Conservation (phyloP, 2,888 invertebrate species). For the Xanthorhoe spadicearia region DNA sequence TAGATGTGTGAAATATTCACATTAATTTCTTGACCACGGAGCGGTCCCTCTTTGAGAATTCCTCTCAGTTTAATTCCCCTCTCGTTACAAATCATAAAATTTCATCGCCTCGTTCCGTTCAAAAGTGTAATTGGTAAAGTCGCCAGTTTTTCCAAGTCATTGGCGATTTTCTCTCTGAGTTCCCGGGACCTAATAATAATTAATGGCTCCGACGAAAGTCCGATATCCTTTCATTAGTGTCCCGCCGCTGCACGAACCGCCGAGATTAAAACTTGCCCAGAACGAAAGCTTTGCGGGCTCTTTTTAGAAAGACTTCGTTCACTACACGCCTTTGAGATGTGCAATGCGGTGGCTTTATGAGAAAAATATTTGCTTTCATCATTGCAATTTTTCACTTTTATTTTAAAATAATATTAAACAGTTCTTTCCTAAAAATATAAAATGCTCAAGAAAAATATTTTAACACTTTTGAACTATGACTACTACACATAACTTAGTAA, state of each 20-base stretch:
- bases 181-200: constrained; percentile 80
- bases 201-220: constrained; percentile 79
- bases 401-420: not conserved
- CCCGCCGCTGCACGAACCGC: constrained; percentile 65
- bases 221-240: constrained; percentile 84
- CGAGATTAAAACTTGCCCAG: constrained; percentile 82
- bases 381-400: constrained; percentile 28
- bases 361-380: constrained; percentile 56
- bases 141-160: constrained; percentile 79
- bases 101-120: constrained; percentile 58
- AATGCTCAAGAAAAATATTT: not conserved
- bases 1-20: constrained; percentile 11
- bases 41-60: constrained; percentile 25
- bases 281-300: constrained; percentile 62
- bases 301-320: constrained; percentile 65
- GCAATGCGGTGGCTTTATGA: constrained; percentile 60
- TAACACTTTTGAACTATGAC: not conserved
- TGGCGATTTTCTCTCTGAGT: constrained; percentile 69
- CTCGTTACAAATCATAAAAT: constrained; percentile 54
- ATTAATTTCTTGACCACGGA: constrained; percentile 4
- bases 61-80: constrained; percentile 27
- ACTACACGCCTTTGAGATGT: constrained; percentile 64
- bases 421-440: not conserved
- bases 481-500: too few relatives aligned
- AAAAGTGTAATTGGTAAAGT: constrained; percentile 72